Conservation (phyloP, 2,888 invertebrate species). For the Thymelicus acteon region DNA sequence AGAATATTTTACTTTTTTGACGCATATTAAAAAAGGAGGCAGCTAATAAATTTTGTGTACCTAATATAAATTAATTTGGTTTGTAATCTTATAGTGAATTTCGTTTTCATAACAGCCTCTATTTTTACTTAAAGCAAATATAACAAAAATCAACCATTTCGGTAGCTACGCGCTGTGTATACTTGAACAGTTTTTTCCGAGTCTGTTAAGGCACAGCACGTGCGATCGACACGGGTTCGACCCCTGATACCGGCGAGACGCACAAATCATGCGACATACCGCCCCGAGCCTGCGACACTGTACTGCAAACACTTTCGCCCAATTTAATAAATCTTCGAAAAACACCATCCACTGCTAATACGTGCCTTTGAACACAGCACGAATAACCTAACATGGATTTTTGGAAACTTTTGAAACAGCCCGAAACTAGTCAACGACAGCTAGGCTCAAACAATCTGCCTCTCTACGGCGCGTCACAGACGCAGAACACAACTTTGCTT, state of each 20-base stretch:
- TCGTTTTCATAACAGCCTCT: no score
- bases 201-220: constrained; percentile 54
- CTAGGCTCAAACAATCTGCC: constrained; percentile 25
- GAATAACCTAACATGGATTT: neutral
- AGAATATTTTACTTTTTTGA: no score
- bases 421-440: constrained; percentile 44
- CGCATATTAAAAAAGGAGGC: no score
- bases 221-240: constrained; percentile 69
- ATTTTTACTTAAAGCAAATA: neutral
- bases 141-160: constrained; percentile 10
- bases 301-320: constrained; percentile 38
- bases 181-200: constrained; percentile 39
- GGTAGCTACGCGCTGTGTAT: constrained; percentile 28
- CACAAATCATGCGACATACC: constrained; percentile 77
- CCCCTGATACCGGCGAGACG: constrained; percentile 62
- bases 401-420: constrained; percentile 41
- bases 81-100: neutral
- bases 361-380: constrained; percentile 20
- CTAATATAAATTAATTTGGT: neutral
- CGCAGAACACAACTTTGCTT: constrained; percentile 34
- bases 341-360: constrained; percentile 21
- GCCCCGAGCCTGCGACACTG: constrained; percentile 39
- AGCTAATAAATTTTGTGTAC: neutral
- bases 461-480: constrained; percentile 30
- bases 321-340: constrained; percentile 40